Conservation (phyloP, 2,113 vertebrate species). For the Myiozetetes cayanensis region DNA sequence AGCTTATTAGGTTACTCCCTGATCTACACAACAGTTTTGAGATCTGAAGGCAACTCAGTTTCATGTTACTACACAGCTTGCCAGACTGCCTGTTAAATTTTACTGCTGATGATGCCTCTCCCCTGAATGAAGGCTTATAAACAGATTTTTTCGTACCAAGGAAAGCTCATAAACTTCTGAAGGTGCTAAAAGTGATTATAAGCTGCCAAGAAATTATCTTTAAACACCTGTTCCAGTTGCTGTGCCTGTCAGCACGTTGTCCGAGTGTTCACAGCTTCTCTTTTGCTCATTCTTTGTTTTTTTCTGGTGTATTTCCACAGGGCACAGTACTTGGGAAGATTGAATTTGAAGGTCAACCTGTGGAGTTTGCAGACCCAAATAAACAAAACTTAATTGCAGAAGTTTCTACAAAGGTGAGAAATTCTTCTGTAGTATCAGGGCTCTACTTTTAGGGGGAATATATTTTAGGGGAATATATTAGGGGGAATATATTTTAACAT, state of each 20-base stretch:
- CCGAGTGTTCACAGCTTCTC: constrained; percentile 36
- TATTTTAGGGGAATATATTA: not conserved
- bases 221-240: constrained; percentile 25
- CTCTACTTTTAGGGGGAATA: not conserved
- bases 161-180: not conserved
- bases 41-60: not conserved
- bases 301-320: constrained; percentile 68
- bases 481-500: not conserved
- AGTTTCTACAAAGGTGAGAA: constrained; percentile 91
- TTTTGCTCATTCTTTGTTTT: not conserved
- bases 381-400: constrained; percentile 87
- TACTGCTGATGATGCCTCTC: not conserved
- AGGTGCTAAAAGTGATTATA: not conserved
- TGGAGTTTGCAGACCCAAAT: constrained; percentile 89
- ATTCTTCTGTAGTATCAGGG: not conserved
- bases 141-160: not conserved
- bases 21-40: not conserved
- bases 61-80: not conserved
- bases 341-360: constrained; percentile 90
- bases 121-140: not conserved
- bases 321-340: constrained; percentile 93
- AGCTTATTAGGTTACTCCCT: not conserved
- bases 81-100: not conserved
- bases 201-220: not conserved
- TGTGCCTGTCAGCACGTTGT: not conserved